Evolutionary conservation across 2,113 vertebrate species (phyloP).

Genomic region (Vidua chalybeata): DNA sequence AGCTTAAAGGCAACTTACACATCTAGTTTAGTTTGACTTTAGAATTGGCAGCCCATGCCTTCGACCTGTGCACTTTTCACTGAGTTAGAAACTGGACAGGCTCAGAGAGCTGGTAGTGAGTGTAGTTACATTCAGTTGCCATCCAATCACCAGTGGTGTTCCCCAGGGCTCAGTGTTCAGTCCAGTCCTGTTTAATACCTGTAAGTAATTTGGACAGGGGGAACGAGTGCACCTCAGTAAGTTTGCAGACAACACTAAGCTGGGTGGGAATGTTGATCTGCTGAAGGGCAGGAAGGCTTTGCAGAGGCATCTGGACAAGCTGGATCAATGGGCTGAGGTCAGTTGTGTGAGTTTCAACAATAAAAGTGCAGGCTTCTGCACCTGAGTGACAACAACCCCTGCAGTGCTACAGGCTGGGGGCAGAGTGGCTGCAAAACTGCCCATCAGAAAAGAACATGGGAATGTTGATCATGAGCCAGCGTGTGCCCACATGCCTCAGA

Average conservation of each 20-base stretch:
- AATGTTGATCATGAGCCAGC: rapidly evolving
- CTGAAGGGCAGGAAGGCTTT: neutral
- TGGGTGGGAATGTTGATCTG: neutral
- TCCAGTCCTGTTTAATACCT: neutral
- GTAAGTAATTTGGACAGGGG: neutral
- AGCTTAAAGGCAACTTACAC: neutral
- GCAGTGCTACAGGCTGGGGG: too few species aligned
- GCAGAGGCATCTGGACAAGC: neutral
- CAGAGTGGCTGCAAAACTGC: neutral
- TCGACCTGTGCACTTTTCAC: neutral
- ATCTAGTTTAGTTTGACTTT: neutral
- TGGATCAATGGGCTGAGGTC: neutral
- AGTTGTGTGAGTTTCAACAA: neutral
- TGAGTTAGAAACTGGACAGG: neutral
- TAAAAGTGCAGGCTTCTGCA: neutral
- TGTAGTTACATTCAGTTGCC: too few species aligned
- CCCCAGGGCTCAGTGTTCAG: neutral
- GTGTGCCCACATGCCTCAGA: rapidly evolving
- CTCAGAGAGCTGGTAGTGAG: neutral
- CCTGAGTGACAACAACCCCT: neutral
- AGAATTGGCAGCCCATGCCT: neutral
- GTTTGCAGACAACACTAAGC: neutral
- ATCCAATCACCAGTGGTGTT: neutral
- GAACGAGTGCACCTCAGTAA: neutral
- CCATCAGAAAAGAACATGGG: neutral